Evolutionary conservation across 2,113 vertebrate genomes (phyloP).

Genomic region (Pachypanchax playfairii): DNA sequence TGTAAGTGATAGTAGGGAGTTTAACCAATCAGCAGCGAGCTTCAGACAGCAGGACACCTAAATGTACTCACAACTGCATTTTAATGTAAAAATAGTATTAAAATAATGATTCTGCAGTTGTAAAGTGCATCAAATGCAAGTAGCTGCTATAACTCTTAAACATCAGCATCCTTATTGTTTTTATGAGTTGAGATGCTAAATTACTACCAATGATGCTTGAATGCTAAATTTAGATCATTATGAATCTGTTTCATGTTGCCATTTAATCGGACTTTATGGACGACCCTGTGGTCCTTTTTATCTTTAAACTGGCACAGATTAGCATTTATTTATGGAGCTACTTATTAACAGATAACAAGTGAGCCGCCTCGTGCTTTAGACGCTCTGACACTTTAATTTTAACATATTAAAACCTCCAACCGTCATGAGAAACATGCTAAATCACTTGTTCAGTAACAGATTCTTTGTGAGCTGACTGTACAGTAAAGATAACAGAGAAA

Average conservation of each 20-base stretch:
- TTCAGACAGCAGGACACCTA: no score
- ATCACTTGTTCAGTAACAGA: neutral
- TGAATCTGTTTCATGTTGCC: neutral
- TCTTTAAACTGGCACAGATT: neutral
- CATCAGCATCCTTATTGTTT: no score
- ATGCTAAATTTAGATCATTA: neutral
- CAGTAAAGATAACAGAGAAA: constrained; percentile 8
- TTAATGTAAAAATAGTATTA: no score
- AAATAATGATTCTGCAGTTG: no score
- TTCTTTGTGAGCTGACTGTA: neutral
- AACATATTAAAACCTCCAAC: neutral
- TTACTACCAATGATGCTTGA: no score
- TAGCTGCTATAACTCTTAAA: no score
- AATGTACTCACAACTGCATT: no score
- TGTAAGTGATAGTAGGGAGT: no score
- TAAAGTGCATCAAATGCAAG: no score
- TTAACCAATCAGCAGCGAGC: no score
- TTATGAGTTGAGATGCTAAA: no score
- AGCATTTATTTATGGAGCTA: neutral
- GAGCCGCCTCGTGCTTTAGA: neutral
- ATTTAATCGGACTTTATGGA: neutral
- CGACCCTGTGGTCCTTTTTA: neutral
- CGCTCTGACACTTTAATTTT: neutral
- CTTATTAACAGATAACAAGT: constrained; percentile 1
- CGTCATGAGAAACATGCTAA: no score